Conservation (phyloP, 2,797 vertebrate genomes). For the Protosalanx chinensis region DNA sequence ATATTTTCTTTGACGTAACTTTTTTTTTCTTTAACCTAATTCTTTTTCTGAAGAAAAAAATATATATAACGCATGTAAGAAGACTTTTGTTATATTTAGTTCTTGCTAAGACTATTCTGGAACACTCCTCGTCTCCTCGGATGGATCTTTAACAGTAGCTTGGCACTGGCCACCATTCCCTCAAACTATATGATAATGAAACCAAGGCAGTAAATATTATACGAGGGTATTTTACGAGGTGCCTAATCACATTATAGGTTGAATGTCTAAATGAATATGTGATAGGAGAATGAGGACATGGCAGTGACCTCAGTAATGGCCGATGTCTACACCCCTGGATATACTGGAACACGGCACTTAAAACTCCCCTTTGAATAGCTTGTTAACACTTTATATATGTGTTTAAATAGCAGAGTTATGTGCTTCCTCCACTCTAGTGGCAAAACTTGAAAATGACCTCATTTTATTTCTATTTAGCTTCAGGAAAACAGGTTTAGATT, state of each 20-base stretch:
- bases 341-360: conserved; percentile 28
- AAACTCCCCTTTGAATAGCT: conserved; percentile 43
- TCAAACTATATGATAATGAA: conserved; percentile 56
- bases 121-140: not conserved
- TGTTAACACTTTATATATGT: conserved; percentile 53
- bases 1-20: too few species aligned
- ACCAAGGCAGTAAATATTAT: conserved; percentile 24
- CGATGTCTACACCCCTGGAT: conserved; percentile 22
- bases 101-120: too few species aligned
- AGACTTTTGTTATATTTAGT: too few species aligned
- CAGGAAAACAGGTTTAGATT: not conserved
- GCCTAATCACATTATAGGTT: conserved; percentile 41
- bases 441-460: conserved; percentile 25
- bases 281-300: conserved; percentile 16
- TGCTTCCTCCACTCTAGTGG: conserved; percentile 45
- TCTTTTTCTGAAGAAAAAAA: too few species aligned
- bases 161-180: conserved; percentile 34
- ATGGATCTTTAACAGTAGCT: conserved; percentile 3
- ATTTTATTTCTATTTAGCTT: not conserved
- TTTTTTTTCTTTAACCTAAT: too few species aligned
- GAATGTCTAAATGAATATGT: conserved; percentile 40
- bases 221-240: conserved; percentile 44
- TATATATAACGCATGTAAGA: too few species aligned
- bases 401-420: conserved; percentile 45
- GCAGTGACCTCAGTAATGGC: conserved; percentile 32